phyloP scores from a whole-genome alignment of 2,113 vertebrate species.

The Sander vitreus region DNA sequence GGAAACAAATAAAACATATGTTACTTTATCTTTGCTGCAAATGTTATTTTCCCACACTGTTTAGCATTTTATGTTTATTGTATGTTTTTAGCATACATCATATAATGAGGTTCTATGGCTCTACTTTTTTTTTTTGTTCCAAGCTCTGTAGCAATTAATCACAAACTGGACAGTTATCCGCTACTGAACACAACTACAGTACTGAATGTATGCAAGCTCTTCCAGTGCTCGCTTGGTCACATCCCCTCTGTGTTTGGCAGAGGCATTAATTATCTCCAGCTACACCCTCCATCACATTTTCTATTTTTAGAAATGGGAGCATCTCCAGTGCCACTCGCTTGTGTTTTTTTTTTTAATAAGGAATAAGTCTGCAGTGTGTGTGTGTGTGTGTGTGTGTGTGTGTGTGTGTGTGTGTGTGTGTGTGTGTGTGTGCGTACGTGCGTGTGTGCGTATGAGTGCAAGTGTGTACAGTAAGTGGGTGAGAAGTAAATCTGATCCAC shows the following conservation, averaged over 20 bases:
- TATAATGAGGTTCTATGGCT: neutral
- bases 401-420: slow-evolving; percentile 5
- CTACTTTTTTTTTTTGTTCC: neutral
- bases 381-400: slow-evolving; percentile 12
- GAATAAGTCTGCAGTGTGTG: slow-evolving; percentile 42
- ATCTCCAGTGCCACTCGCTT: slow-evolving; percentile 59
- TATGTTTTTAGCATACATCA: too few relatives aligned
- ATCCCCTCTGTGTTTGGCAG: slow-evolving; percentile 48
- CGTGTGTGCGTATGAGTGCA: too few relatives aligned
- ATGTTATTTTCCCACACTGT: neutral
- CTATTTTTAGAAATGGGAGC: slow-evolving; percentile 75
- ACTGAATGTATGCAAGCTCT: neutral
- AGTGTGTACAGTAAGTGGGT: slow-evolving; percentile 58
- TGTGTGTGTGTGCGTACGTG: slow-evolving; percentile 13
- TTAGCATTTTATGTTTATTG: too few relatives aligned
- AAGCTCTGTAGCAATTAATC: slow-evolving; percentile 7
- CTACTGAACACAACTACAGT: neutral
- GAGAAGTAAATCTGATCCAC: slow-evolving; percentile 39
- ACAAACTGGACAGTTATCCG: neutral
- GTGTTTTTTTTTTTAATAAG: slow-evolving; percentile 33
- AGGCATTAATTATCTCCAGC: slow-evolving; percentile 62
- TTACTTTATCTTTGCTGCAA: neutral
- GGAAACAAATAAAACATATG: neutral
- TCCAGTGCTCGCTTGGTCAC: slow-evolving; percentile 25
- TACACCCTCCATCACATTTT: slow-evolving; percentile 53